Base-by-base conservation (phyloP, 2,113 vertebrate genomes). In the Centropus bengalensis region DNA sequence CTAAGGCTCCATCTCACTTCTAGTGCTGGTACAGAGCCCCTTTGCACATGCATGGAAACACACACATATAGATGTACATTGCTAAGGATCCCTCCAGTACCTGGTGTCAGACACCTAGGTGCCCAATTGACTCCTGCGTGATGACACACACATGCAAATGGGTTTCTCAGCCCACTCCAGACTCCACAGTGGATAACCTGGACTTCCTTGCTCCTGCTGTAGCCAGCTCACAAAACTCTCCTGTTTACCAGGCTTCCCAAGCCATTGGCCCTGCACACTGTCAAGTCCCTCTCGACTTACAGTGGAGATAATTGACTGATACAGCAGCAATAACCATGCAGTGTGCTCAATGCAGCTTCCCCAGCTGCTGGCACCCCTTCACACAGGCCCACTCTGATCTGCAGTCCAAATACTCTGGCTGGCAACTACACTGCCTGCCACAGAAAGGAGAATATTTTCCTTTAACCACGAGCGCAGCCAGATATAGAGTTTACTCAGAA, bases 321-420 rank as follows among this genome's bases (percentile, higher is more conserved):
- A 12, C 6, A 26, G 17, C 15, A 22, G 24, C 4, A 42, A 9
- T 69, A 60, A 54, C 32, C 9, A 11, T 21, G 52, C 12, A 21
- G 10, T 16, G 42, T 14, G 10, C 30, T 13, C 24, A 51, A 30
- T 18, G 8, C 28, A 16, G 20, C 4, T 10, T 21, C 16, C 33
- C 14, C 0, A 1, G n/a, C 27, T 62, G 16, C 40, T 33, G 24
- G 21, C 24, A 54, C 10, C 6, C 21, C 21, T 27, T 7, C 20
- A 49, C 47, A 42, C 5, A 49, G 24, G 6, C 7, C 4, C 4
- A 1, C 28, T 42, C 30, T 59, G 17, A 51, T 30, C 26, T 21
- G 9, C 1, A 0, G 33, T 49, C 21, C 49, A 79, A 71, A 47
- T 28, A 12, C 15, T 26, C 28, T 44, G n/a, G 9, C 10, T 64